Percentiles rank a stretch among this genome's conserved stretches.
These are phyloP conservation scores for Neodiprion lecontei DNA, from an alignment of 1,140 invertebrate genomes.

Conservation along the genomic window DNA sequence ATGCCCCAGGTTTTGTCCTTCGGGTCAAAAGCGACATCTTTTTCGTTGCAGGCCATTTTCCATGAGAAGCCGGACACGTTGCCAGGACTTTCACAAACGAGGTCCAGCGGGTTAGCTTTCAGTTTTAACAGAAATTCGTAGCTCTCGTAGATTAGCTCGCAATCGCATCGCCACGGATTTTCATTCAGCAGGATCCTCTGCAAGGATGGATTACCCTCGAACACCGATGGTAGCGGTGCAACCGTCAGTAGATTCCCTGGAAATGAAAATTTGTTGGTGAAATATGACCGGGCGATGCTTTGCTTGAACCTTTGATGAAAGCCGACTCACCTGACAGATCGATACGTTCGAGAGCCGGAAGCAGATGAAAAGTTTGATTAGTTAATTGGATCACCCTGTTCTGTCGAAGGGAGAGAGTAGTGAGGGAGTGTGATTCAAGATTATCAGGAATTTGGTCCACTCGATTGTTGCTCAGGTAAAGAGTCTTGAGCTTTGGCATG, in stretches of 20 bases:
- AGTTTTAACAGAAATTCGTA: slow-evolving; percentile 66
- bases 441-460: slow-evolving; percentile 39
- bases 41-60: slow-evolving; percentile 68
- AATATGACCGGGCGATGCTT: not conserved
- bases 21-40: slow-evolving; percentile 60
- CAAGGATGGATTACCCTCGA: slow-evolving; percentile 67
- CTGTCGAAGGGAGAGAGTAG: slow-evolving; percentile 36
- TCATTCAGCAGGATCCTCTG: slow-evolving; percentile 66
- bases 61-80: slow-evolving; percentile 69
- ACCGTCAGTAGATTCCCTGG: slow-evolving; percentile 71
- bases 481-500: slow-evolving; percentile 63
- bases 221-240: slow-evolving; percentile 65
- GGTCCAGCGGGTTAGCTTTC: slow-evolving; percentile 54
- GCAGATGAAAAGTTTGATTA: slow-evolving; percentile 36
- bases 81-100: slow-evolving; percentile 68
- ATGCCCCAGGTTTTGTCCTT: slow-evolving; percentile 68
- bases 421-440: slow-evolving; percentile 39
- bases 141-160: slow-evolving; percentile 64
- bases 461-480: slow-evolving; percentile 62
- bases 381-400: slow-evolving; percentile 44
- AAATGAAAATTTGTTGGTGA: slow-evolving; percentile 21
- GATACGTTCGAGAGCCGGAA: slow-evolving; percentile 43
- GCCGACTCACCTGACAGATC: slow-evolving; percentile 48
- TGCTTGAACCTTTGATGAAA: not conserved
- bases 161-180: slow-evolving; percentile 79